Base-by-base conservation (phyloP, 2,888 invertebrate species). In the Volucella inflata region DNA sequence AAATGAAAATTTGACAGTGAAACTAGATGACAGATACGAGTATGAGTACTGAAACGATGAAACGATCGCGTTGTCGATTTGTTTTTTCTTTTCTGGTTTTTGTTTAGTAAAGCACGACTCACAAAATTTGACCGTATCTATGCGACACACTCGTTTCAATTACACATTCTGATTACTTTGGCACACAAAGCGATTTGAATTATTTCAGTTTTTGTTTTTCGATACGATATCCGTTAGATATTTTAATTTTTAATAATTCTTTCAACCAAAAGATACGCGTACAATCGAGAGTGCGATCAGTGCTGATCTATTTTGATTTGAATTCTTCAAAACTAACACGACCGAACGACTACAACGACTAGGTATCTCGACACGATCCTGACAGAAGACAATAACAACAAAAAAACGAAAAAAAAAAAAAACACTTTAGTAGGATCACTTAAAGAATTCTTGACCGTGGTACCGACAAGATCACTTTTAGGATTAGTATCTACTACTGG, bases 381-480 rank as follows among this genome's bases (percentile, higher is more conserved):
- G 30, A 30, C 2, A 21, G 3, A 21, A 21, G 1, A 1, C 21
- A 0, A 3, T 0, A 2, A n/a, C 0, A 46, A 12, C 0, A 46
- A 14, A 1, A 46, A 10, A n/a, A 46, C 0, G 9, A 46, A 12
- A 46, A 1, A 12, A 46, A 2, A 30, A 30, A 30, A 12, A 42
- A 60, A 17, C 14, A 16, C 50, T 12, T 36, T 16, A 36, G n/a
- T 57, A 79, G 74, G 70, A 83, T 79, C 55, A 16, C n/a, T 60
- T 36, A 0, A 11, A n/a, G 16, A 38, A 53, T 30, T 51, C 12
- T 51, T 40, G 30, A 62, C 38, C 40, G 36, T 42, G 16, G 42
- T 51, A 68, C 75, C 64, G 71, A 71, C 42, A 67, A 57, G 38
- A 83, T 67, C 62, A 76, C 76, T 67, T 42, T 36, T 11, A 8